Evolutionary conservation across 2,113 vertebrate genomes (phyloP).

Genomic region (Psittacula cyanocephala): DNA sequence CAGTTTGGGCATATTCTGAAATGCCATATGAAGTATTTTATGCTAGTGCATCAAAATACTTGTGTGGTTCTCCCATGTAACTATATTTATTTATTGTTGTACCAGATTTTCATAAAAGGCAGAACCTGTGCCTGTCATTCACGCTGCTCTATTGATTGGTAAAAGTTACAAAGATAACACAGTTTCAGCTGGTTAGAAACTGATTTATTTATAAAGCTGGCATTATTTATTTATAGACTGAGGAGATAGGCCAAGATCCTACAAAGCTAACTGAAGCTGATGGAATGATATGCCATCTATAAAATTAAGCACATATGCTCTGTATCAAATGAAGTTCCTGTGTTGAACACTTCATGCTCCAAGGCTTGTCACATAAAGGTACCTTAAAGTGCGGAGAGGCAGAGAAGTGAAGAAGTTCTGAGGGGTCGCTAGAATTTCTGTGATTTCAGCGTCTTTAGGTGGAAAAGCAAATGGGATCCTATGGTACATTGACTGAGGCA

Average conservation of each 20-base stretch:
- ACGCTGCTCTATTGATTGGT: not conserved
- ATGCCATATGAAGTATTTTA: not conserved
- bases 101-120: not conserved
- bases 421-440: not conserved
- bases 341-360: not conserved
- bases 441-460: not conserved
- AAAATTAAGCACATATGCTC: slow-evolving; percentile 23
- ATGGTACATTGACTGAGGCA: not conserved
- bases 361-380: not conserved
- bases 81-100: slow-evolving; percentile 2
- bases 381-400: not conserved
- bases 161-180: slow-evolving; percentile 48
- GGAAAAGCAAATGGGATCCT: not conserved
- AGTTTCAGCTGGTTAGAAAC: slow-evolving; percentile 49
- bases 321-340: not conserved
- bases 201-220: slow-evolving; percentile 58
- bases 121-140: slow-evolving; percentile 1
- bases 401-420: not conserved
- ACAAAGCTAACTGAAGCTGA: slow-evolving; percentile 26
- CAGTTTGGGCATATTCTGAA: not conserved
- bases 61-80: not conserved
- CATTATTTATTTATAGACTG: slow-evolving; percentile 60
- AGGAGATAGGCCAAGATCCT: slow-evolving; percentile 52
- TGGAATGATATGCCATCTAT: slow-evolving; percentile 1
- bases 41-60: slow-evolving; percentile 17